Base-by-base conservation (phyloP, 2,888 invertebrate genomes). In the Eristalis arbustorum region DNA sequence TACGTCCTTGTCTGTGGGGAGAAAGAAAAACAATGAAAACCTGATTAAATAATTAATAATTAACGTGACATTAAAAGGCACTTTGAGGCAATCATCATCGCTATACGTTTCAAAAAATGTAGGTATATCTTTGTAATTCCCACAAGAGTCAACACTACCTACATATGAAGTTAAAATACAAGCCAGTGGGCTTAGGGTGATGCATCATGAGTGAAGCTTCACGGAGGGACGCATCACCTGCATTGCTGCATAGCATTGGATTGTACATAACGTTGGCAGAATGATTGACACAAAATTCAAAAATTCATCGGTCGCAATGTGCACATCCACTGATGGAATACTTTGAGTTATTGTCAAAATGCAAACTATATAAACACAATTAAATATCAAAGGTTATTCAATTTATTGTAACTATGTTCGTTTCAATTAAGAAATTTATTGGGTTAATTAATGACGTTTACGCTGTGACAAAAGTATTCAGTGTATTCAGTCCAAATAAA, bases 341-440 rank as follows among this genome's bases (percentile, higher is more conserved):
- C 14, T 42, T 42, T 42, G 14, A n/a, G 42, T n/a, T 42, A n/a
- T 4, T n/a, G 3, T 42, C 42, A 18, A 49, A 18, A 5, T 49
- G 49, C 49, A 49, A 18, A 49, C 49, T 49, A 18, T 49, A 49
- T 8, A 8, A 8, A 18, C 49, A 28, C 25, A 77, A 57, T 59
- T 14, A 64, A 34, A 67, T 68, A 37, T 42, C 37, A 40, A 59
- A 64, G 37, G 22, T 64, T 75, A 67, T 57, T 59, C 49, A 78
- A 78, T 71, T 22, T 28, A 59, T 59, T n/a, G 63, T 59, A 71
- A 71, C 71, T 78, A 63, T 64, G 31, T 42, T 61, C 49, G 49
- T 18, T 18, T 78, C 31, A 78, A 78, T 69, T 25, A 76, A 18
- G 37, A 18, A 18, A 62, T 63, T 69, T 25, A 68, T 66, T 72